Evolutionary conservation across 2,797 vertebrate genomes (phyloP), one percentile per base, ranked within the genome.

Genomic region (Onychomys arenicola): DNA sequence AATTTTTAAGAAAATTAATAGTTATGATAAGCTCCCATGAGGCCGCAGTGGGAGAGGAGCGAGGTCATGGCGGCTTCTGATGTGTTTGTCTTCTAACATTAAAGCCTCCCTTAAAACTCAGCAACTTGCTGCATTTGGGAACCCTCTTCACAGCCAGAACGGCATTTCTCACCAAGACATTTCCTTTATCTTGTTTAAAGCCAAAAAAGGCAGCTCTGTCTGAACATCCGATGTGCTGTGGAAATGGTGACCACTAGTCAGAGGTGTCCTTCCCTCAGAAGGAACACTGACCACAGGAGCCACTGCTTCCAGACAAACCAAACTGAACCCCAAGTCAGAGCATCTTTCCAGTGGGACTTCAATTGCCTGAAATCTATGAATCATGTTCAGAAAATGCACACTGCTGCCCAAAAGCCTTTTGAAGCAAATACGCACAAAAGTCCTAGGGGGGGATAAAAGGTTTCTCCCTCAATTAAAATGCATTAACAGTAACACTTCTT

Each of bases 341-440:
- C n/a, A 25, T 19, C 96, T 93, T 97, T 98, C 97, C 95, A 95
- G 80, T 97, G 94, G 67, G 84, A 76, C 82, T 37, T 93, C 90
- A 94, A 83, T 71, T 71, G 95, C 90, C 76, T 95, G 87, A 94
- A 91, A 97, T 97, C 98, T 98, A 97, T 93, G 93, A 97, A 97
- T 97, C 96, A 95, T 97, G 89, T 94, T 96, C 86, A 91, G 96
- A 97, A 96, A 97, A 96, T 97, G 98, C 98, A 98, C 93, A 96
- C 97, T 96, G 97, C 90, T 97, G 94, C 97, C 88, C 96, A 32
- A 95, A 97, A 98, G 96, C 93, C 96, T 98, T 98, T 98, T 97
- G 98, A 98, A 98, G 98, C 98, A 96, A 97, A 98, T 95, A 97
- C 97, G 97, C 97, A 97, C 97, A 97, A 97, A 97, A 97, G 93